These are phyloP conservation scores for Triplophysa rosa DNA, from an alignment of 2,113 vertebrate genomes.

Conservation along the genomic window DNA sequence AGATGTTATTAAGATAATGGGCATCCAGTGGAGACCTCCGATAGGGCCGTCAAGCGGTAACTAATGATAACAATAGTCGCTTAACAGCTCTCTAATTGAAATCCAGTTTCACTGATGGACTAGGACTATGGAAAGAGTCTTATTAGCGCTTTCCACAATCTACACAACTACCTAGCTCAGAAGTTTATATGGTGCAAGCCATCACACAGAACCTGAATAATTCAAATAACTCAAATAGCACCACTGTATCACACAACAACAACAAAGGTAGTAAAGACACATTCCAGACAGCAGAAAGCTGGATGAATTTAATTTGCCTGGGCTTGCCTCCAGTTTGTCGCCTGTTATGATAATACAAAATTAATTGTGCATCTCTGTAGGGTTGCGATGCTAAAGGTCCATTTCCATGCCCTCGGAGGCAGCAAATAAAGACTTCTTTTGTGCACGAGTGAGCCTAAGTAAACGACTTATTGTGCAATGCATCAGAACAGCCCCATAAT, in stretches of 20 bases:
- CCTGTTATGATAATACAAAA: conserved; percentile 45
- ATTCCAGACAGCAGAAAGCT: conserved; percentile 34
- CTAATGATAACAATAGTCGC: conserved; percentile 67
- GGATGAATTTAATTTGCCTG: conserved; percentile 40
- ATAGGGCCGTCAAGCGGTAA: conserved; percentile 62
- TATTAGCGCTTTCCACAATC: too few species aligned
- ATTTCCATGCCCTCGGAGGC: neutral
- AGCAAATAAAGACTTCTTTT: conserved; percentile 28
- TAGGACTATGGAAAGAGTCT: conserved; percentile 8
- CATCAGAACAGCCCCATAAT: conserved; percentile 19
- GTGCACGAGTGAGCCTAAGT: conserved; percentile 26
- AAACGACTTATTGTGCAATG: conserved; percentile 39
- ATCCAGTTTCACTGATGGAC: conserved; percentile 22
- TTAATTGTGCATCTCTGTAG: conserved; percentile 35
- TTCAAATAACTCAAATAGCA: neutral
- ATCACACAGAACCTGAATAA: neutral
- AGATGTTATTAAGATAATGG: conserved; percentile 65
- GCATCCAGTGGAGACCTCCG: conserved; percentile 58
- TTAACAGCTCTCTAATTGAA: conserved; percentile 56
- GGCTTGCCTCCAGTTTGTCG: conserved; percentile 42
- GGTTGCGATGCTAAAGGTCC: conserved; percentile 3
- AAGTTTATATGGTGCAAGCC: too few species aligned
- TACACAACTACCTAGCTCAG: neutral
- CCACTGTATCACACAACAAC: conserved; percentile 1
- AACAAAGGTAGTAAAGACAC: conserved; percentile 35